Evolutionary conservation across 2,797 vertebrate species (phyloP).

Genomic region (Takifugu rubripes): DNA sequence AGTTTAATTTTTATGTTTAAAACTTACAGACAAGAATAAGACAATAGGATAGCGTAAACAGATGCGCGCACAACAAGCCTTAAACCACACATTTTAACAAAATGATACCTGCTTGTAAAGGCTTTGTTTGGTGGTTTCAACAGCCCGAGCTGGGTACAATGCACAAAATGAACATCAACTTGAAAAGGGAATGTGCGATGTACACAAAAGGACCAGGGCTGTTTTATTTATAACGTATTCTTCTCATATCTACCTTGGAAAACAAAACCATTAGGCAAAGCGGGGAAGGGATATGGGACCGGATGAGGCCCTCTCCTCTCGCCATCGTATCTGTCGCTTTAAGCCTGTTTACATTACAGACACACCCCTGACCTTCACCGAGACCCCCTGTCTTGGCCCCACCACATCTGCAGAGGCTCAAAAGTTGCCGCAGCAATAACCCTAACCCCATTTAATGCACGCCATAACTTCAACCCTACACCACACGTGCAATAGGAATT

Average conservation of each 20-base stretch:
- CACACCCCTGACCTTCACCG: slow-evolving; percentile 69
- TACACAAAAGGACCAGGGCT: not conserved
- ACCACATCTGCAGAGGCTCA: slow-evolving; percentile 14
- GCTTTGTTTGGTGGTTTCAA: no score
- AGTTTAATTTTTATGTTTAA: no score
- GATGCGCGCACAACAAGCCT: not conserved
- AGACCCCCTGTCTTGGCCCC: slow-evolving; percentile 35
- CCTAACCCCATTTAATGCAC: no score
- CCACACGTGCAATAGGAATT: no score
- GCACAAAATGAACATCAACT: no score
- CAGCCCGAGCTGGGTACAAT: no score
- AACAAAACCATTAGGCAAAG: slow-evolving; percentile 13
- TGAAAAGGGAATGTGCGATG: not conserved
- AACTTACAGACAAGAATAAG: no score
- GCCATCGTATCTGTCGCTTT: slow-evolving; percentile 54
- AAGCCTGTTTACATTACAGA: slow-evolving; percentile 65
- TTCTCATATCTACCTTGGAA: not conserved
- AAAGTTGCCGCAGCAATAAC: not conserved
- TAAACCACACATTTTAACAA: not conserved
- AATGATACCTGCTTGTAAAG: not conserved
- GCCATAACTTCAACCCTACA: no score
- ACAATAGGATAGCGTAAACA: no score
- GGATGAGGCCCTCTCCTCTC: slow-evolving; percentile 46
- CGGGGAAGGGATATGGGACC: slow-evolving; percentile 49
- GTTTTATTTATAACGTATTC: not conserved